Evolutionary conservation across 2,113 vertebrate genomes (phyloP), one percentile per base, ranked within the genome.

Genomic region (Otolemur garnettii): DNA sequence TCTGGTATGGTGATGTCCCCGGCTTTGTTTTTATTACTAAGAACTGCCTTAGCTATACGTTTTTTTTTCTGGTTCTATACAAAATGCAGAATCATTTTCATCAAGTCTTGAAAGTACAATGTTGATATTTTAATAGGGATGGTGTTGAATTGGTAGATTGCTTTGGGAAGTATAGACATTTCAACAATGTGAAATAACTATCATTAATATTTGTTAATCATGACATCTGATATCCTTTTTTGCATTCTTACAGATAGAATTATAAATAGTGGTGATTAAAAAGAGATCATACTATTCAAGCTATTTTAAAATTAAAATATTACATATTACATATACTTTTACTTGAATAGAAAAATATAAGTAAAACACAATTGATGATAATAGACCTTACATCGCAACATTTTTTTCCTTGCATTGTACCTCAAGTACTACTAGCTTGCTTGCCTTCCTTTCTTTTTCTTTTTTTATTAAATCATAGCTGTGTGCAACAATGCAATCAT

Each of bases 301-400:
- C 2, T 68, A 72, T 87, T 81, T 55, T 87, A 50, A 92, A 93
- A 94, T 77, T 57, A 64, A 96, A 88, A n/a, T n/a, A n/a, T n/a
- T n/a, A n/a, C n/a, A 59, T 50, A 18, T 17, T 59, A 26, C 13
- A 82, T 86, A 45, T 74, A 79, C 68, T 91, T 96, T 86, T 12
- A 86, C 21, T 87, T 91, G 59, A 83, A 57, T 50, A 68, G 68
- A 91, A 71, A 14, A n/a, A 92, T 33, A 77, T 84, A 69, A 90
- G 26, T 64, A 66, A 92, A 87, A 22, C 60, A 22, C 24, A 90
- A 62, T 4, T 19, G 0, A 1, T 8, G 28, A 45, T 50, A 57
- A 71, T 15, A 38, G 17, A 33, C 22, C 19, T 62, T 42, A 45
- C 1, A 26, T 21, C 18, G 35, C 80, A 55, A 55, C 1, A 18